A percentile compares a stretch with the other conserved stretches of the same genome.
phyloP scores from a whole-genome alignment of 2,888 invertebrate species.

The Biston stratarius region DNA sequence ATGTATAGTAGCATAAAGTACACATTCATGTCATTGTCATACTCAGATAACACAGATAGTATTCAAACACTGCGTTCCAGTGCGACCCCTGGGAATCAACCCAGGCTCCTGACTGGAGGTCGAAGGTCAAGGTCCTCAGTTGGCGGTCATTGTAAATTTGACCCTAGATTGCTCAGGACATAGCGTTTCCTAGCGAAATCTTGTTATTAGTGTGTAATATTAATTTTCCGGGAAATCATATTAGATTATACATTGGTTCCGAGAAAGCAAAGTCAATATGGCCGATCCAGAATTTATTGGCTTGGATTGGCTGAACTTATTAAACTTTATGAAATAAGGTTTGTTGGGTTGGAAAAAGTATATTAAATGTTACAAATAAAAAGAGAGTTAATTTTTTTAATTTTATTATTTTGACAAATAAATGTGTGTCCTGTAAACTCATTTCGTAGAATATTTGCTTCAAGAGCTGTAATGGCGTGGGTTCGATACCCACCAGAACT shows the following conservation, averaged over 20 bases:
- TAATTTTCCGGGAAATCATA: neutral
- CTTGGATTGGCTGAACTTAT: neutral
- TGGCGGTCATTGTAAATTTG: constrained; percentile 4
- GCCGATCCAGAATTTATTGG: neutral
- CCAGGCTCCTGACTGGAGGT: constrained; percentile 41
- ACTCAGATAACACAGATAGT: constrained; percentile 4
- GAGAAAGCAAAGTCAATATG: neutral
- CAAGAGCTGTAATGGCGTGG: no score
- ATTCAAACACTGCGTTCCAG: constrained; percentile 21
- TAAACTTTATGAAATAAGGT: no score
- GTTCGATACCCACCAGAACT: no score
- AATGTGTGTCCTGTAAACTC: no score
- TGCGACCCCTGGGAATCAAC: constrained; percentile 39
- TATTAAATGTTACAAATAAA: no score
- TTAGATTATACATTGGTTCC: neutral
- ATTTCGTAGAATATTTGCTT: no score
- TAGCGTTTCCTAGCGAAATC: neutral
- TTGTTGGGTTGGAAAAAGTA: no score
- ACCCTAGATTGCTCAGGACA: neutral
- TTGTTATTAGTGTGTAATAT: neutral
- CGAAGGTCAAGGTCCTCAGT: constrained; percentile 39
- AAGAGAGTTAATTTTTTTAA: no score
- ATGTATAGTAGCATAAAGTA: neutral
- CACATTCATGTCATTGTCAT: neutral
- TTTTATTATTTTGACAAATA: no score